These are phyloP conservation scores for Synanthedon andrenaeformis DNA, from an alignment of 2,888 invertebrate genomes.

Conservation along the genomic window DNA sequence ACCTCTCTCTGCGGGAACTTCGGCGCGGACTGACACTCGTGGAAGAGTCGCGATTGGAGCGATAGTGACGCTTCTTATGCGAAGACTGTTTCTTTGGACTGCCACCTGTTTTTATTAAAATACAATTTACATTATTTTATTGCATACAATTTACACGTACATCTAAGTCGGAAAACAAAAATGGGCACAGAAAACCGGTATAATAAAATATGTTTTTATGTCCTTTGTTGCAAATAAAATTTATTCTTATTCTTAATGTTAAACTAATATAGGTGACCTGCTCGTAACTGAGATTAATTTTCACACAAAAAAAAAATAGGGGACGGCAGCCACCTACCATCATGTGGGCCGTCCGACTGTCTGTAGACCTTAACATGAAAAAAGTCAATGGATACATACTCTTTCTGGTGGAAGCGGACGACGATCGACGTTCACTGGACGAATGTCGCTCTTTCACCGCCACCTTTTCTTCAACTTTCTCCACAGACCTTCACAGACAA, in stretches of 20 bases:
- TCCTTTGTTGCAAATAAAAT: background rate
- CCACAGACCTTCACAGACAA: conserved; percentile 24
- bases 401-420: conserved; percentile 61
- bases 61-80: conserved; percentile 90
- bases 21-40: conserved; percentile 69
- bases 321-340: too few relatives aligned
- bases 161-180: too few relatives aligned
- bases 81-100: conserved; percentile 80
- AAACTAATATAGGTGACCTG: too few relatives aligned
- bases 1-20: conserved; percentile 70
- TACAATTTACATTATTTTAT: background rate
- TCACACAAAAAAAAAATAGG: too few relatives aligned
- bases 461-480: conserved; percentile 40
- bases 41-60: conserved; percentile 86
- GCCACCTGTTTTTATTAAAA: conserved; percentile 36
- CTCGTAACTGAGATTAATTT: too few relatives aligned
- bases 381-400: background rate
- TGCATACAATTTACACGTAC: too few relatives aligned
- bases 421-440: conserved; percentile 48
- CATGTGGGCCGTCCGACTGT: too few relatives aligned
- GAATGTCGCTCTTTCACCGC: conserved; percentile 44
- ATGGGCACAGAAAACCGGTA: background rate
- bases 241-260: too few relatives aligned
- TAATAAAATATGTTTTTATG: background rate
- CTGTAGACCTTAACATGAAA: too few relatives aligned